These are phyloP conservation scores for Incurvaria masculella DNA, from an alignment of 2,888 invertebrate species.

Conservation along the genomic window DNA sequence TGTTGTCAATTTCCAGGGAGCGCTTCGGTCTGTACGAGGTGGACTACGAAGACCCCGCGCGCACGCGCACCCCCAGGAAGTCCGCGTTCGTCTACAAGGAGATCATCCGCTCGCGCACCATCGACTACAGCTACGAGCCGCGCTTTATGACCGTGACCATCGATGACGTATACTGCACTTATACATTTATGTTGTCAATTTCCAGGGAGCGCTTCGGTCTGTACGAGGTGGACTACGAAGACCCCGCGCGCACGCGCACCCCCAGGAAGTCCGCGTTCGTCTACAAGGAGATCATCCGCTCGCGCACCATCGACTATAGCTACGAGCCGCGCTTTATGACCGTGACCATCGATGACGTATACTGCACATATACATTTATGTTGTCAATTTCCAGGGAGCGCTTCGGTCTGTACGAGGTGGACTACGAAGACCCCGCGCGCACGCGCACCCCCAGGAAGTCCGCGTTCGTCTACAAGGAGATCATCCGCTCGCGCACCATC, in stretches of 20 bases:
- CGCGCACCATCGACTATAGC: conserved; percentile 26
- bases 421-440: conserved; percentile 58
- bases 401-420: conserved; percentile 67
- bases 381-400: conserved; percentile 51
- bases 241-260: conserved; percentile 54
- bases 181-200: conserved; percentile 12
- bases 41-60: conserved; percentile 50
- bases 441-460: conserved; percentile 62
- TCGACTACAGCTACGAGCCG: conserved; percentile 20
- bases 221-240: conserved; percentile 61
- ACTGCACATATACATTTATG: too few relatives aligned
- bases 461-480: conserved; percentile 51
- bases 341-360: conserved; percentile 23
- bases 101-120: conserved; percentile 30
- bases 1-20: conserved; percentile 26
- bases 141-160: too few relatives aligned
- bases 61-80: conserved; percentile 51
- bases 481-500: conserved; percentile 26
- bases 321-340: conserved; percentile 20
- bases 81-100: conserved; percentile 47
- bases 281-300: conserved; percentile 46
- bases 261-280: conserved; percentile 59
- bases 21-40: conserved; percentile 59
- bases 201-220: conserved; percentile 62
- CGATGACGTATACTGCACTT: too few relatives aligned